Evolutionary conservation across 2,888 invertebrate species (phyloP).

Genomic region (Cecidostiba fungosa): DNA sequence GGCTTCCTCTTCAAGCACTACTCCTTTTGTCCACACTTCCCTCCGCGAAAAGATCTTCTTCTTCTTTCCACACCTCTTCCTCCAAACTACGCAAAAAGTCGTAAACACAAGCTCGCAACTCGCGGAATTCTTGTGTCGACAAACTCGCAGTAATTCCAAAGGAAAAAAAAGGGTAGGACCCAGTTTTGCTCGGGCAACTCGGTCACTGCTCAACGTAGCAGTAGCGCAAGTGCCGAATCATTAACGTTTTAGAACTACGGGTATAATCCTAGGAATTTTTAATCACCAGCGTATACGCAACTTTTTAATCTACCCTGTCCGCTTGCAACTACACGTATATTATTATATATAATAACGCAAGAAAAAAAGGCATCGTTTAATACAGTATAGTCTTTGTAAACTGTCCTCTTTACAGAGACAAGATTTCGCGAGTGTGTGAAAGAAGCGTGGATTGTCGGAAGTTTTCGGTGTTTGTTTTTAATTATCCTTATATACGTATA

Average conservation of each 20-base stretch:
- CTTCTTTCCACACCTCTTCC: not conserved
- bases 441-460: no score
- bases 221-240: conserved; percentile 10
- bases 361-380: not conserved
- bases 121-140: conserved; percentile 4
- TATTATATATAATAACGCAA: no score
- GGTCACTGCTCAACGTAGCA: not conserved
- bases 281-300: conserved; percentile 40
- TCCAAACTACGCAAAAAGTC: conserved; percentile 32
- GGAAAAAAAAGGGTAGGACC: conserved; percentile 12
- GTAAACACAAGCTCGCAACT: conserved; percentile 35
- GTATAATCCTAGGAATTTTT: conserved; percentile 44
- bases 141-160: conserved; percentile 29
- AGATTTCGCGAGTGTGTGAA: no score
- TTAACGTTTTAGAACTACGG: conserved; percentile 35
- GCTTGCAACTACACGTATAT: not conserved
- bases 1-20: conserved; percentile 24
- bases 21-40: not conserved
- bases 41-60: not conserved
- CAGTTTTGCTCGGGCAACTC: not conserved
- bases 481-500: no score
- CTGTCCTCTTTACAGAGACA: not conserved
- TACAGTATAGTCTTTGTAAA: not conserved
- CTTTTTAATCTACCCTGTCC: conserved; percentile 39
- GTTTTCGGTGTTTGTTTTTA: no score